Percentiles rank a stretch among this genome's conserved stretches.
Conservation (phyloP, 2,113 vertebrate species). For the Mobula birostris region DNA sequence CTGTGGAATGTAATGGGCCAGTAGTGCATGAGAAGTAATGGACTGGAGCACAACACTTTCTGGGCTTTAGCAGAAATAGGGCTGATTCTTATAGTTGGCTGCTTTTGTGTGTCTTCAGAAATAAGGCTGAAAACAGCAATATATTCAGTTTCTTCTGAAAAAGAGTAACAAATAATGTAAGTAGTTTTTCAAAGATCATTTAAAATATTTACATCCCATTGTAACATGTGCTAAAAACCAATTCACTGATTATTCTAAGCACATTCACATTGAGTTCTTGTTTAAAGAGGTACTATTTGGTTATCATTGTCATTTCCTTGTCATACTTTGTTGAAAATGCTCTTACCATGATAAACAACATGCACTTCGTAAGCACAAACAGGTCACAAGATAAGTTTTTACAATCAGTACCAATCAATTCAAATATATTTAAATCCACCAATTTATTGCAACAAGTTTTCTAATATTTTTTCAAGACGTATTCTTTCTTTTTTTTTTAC, state of each 20-base stretch:
- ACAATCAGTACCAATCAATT: background rate
- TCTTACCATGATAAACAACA: background rate
- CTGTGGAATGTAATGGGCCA: background rate
- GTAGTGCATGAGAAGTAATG: background rate
- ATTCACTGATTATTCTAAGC: background rate
- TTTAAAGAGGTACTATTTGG: no score
- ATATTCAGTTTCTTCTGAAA: background rate
- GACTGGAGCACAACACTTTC: background rate
- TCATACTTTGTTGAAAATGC: background rate
- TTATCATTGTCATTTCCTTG: no score
- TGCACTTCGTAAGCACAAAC: background rate
- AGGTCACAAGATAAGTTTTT: background rate
- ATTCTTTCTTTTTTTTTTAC: background rate
- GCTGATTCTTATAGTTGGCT: conserved; percentile 4
- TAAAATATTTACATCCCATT: background rate
- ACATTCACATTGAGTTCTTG: background rate
- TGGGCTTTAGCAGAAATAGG: background rate
- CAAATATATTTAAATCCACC: background rate
- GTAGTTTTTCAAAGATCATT: background rate
- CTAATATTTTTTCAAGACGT: background rate
- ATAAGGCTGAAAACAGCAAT: background rate
- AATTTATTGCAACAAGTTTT: background rate
- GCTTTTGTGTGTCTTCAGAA: conserved; percentile 28
- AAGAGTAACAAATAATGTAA: background rate
- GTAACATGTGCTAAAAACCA: background rate